Evolutionary conservation across 2,888 invertebrate species (phyloP).

Genomic region (Hesperia comma): DNA sequence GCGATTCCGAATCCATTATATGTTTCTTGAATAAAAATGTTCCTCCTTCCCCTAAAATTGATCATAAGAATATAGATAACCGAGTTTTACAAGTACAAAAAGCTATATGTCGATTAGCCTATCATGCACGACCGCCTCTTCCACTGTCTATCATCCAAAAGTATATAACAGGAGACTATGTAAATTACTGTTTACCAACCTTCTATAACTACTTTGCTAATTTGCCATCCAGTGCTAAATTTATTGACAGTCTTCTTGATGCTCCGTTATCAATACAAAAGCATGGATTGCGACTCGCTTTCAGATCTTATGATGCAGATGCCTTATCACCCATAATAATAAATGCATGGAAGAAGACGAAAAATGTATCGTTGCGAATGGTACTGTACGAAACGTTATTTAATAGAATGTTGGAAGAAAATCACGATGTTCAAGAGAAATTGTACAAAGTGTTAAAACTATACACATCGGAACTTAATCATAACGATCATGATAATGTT

Average conservation of each 20-base stretch:
- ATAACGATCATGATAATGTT: conserved; percentile 58
- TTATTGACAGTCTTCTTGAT: conserved; percentile 54
- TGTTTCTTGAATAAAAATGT: conserved; percentile 54
- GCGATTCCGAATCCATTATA: conserved; percentile 47
- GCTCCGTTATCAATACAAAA: conserved; percentile 62
- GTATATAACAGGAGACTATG: conserved; percentile 62
- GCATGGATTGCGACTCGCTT: conserved; percentile 61
- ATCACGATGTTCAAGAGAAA: conserved; percentile 43
- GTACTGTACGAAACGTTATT: conserved; percentile 54
- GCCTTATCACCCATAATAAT: conserved; percentile 50
- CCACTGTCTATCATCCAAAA: conserved; percentile 49
- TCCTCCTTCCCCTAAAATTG: conserved; percentile 55
- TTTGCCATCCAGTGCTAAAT: conserved; percentile 52
- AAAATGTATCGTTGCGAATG: conserved; percentile 57
- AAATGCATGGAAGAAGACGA: conserved; percentile 55
- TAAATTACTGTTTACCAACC: conserved; percentile 56
- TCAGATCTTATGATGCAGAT: conserved; percentile 53
- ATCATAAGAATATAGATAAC: conserved; percentile 48
- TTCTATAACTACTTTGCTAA: conserved; percentile 55
- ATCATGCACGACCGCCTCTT: conserved; percentile 57
- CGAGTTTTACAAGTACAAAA: conserved; percentile 50
- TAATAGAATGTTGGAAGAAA: conserved; percentile 47
- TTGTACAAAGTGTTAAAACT: conserved; percentile 56
- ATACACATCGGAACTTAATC: conserved; percentile 51
- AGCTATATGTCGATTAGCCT: conserved; percentile 57